phyloP scores from a whole-genome alignment of 1,140 invertebrate species.

The Megathymus violae region DNA sequence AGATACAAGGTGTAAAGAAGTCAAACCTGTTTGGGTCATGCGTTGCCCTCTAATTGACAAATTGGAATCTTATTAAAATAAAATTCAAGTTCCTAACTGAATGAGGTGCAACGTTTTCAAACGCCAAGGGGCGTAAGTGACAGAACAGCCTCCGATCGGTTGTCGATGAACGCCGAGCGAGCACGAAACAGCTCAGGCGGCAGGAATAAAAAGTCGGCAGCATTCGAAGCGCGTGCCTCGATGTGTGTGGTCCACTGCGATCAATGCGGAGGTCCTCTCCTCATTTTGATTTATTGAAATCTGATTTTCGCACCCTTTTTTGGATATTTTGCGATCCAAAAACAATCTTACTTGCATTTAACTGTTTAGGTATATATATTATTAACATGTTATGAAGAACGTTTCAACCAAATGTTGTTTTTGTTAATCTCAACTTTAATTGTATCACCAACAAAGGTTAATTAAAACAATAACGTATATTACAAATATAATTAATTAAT shows the following conservation, averaged over 20 bases:
- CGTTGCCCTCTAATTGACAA: conserved; percentile 87
- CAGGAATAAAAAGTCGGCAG: conserved; percentile 77
- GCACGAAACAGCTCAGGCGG: conserved; percentile 60
- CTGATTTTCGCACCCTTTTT: conserved; percentile 73
- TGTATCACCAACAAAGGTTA: too few species aligned
- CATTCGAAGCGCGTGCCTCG: conserved; percentile 82
- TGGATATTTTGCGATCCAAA: conserved; percentile 33
- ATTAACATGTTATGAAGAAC: not conserved
- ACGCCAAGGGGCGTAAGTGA: conserved; percentile 64
- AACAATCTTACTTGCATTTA: not conserved
- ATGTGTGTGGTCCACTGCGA: conserved; percentile 81
- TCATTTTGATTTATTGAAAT: conserved; percentile 75
- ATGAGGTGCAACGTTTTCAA: conserved; percentile 59
- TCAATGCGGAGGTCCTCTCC: conserved; percentile 75
- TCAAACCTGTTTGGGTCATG: conserved; percentile 77
- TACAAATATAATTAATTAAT: too few species aligned
- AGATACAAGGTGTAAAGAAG: conserved; percentile 74
- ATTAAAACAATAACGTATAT: too few species aligned
- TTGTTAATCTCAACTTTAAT: too few species aligned
- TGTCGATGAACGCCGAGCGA: conserved; percentile 67
- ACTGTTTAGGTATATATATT: not conserved
- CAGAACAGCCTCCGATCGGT: conserved; percentile 61
- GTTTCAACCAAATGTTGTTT: too few species aligned
- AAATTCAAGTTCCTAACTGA: conserved; percentile 77
- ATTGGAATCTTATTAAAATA: conserved; percentile 88